Percentiles rank a stretch among this genome's conserved stretches.
These are phyloP conservation scores for Littorina saxatilis DNA, from an alignment of 1,140 invertebrate genomes.

Conservation along the genomic window DNA sequence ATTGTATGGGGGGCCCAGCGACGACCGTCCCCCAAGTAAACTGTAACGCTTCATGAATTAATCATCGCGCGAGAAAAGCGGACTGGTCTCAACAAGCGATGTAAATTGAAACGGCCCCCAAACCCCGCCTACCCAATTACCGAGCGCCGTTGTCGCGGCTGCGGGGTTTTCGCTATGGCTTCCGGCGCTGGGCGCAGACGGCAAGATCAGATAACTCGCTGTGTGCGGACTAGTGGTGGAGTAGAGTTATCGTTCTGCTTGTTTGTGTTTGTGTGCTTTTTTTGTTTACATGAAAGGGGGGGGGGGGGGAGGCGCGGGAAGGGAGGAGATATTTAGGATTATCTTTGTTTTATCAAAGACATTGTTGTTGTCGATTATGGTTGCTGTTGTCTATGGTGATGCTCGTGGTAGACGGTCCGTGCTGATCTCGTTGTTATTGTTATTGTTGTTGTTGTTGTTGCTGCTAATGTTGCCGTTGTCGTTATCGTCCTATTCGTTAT, in stretches of 20 bases:
- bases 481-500: too few species aligned
- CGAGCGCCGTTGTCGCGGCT: not conserved
- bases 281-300: too few species aligned
- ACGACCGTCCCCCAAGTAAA: not conserved
- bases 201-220: constrained; percentile 20
- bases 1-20: not conserved
- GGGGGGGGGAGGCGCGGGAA: too few species aligned
- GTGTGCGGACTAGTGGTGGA: not conserved
- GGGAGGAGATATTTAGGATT: too few species aligned
- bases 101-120: constrained; percentile 8
- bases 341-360: too few species aligned
- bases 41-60: constrained; percentile 18
- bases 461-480: too few species aligned
- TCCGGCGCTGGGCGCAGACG: not conserved
- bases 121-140: constrained; percentile 2
- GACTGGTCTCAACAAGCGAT: constrained; percentile 7
- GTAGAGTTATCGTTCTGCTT: not conserved
- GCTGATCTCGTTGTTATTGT: too few species aligned
- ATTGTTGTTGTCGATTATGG: too few species aligned
- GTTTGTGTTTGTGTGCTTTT: too few species aligned
- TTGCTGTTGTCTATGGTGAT: too few species aligned
- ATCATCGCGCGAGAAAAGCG: not conserved
- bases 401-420: too few species aligned
- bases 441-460: too few species aligned
- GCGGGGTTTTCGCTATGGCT: not conserved